A percentile compares a stretch with the other conserved stretches of the same genome.
Evolutionary conservation across 2,888 invertebrate genomes (phyloP).

Genomic region (Cyclophora punctaria): DNA sequence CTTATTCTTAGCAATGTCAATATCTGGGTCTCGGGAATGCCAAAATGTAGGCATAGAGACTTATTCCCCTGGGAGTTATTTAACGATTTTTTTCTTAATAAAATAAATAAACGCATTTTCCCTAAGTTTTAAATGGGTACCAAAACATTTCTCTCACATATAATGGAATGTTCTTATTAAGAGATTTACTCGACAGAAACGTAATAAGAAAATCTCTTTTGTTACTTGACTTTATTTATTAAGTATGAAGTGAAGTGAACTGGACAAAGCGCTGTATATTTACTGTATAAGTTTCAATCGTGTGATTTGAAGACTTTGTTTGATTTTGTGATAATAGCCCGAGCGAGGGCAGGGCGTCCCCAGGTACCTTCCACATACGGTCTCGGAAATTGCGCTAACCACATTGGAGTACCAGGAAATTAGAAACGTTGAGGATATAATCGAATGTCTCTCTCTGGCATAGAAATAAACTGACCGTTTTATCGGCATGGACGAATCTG

Average conservation of each 20-base stretch:
- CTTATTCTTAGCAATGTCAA: conserved; percentile 48
- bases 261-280: too few species aligned
- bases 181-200: too few species aligned
- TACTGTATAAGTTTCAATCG: conserved; percentile 40
- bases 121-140: conserved; percentile 6
- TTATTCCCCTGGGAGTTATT: conserved; percentile 41
- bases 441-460: conserved; percentile 62
- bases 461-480: conserved; percentile 48
- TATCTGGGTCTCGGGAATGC: conserved; percentile 39
- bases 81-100: conserved; percentile 38
- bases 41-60: conserved; percentile 47
- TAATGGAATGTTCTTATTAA: not conserved
- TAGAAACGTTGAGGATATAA: conserved; percentile 72
- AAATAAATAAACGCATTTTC: conserved; percentile 32
- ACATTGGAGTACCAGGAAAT: conserved; percentile 71
- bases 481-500: conserved; percentile 38
- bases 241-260: not conserved
- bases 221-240: not conserved
- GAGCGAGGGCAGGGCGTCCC: conserved; percentile 41
- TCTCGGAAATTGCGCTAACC: conserved; percentile 73
- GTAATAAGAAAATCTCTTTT: too few species aligned
- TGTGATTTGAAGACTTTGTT: conserved; percentile 57
- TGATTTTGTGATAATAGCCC: conserved; percentile 62
- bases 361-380: conserved; percentile 56
- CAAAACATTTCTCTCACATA: not conserved